These are phyloP conservation scores for Cryptocheilus praepositus DNA, from an alignment of 2,888 invertebrate species.

Conservation along the genomic window DNA sequence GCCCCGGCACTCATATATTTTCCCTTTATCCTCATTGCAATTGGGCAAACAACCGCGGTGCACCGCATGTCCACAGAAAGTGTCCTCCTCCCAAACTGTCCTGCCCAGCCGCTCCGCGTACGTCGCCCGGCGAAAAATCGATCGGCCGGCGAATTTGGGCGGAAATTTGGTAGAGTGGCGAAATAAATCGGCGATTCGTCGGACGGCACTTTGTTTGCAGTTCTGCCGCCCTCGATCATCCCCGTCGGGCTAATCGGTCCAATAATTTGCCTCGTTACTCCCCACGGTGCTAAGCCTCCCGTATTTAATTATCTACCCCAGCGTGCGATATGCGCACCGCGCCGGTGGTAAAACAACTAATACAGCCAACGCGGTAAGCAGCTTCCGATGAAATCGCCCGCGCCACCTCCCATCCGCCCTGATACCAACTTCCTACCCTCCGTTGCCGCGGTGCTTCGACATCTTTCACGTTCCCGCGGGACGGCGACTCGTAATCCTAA, in stretches of 20 bases:
- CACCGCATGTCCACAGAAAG: too few relatives aligned
- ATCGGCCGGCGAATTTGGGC: background rate
- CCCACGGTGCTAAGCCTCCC: slow-evolving; percentile 38
- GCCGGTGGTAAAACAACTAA: background rate
- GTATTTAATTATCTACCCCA: slow-evolving; percentile 53
- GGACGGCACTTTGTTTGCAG: slow-evolving; percentile 22
- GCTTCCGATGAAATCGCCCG: background rate
- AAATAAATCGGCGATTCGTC: slow-evolving; percentile 5
- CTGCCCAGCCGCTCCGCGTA: too few relatives aligned
- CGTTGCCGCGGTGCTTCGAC: background rate
- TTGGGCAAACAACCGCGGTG: too few relatives aligned
- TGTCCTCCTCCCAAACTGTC: too few relatives aligned
- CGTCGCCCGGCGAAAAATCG: too few relatives aligned
- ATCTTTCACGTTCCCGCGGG: background rate
- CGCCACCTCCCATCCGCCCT: background rate
- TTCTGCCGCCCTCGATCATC: slow-evolving; percentile 37
- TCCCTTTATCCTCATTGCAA: too few relatives aligned
- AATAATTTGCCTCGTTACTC: slow-evolving; percentile 52
- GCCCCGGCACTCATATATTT: too few relatives aligned
- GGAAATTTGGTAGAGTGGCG: slow-evolving; percentile 9
- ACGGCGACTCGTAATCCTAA: background rate
- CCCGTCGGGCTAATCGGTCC: slow-evolving; percentile 40
- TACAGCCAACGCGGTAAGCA: background rate
- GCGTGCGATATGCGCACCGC: slow-evolving; percentile 22
- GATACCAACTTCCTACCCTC: background rate